These are phyloP conservation scores for Acanthosepion pharaonis DNA, from an alignment of 2,888 invertebrate species.

Conservation along the genomic window DNA sequence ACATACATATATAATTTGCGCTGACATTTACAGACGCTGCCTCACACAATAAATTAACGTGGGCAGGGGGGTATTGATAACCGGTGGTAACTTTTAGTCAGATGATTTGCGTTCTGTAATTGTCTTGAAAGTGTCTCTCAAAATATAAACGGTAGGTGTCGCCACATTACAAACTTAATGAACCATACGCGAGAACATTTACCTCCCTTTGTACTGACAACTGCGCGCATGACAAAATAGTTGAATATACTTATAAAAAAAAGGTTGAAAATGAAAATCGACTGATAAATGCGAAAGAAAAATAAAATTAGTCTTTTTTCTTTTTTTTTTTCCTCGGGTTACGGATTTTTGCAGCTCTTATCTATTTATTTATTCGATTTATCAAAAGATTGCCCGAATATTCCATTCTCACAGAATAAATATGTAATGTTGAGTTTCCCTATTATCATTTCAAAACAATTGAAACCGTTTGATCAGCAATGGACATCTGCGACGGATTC, in stretches of 20 bases:
- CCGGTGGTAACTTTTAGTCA: background rate
- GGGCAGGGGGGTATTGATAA: background rate
- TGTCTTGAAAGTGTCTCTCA: background rate
- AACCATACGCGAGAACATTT: background rate
- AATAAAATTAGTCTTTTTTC: background rate
- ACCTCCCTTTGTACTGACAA: background rate
- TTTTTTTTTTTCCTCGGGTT: background rate
- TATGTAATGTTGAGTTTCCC: background rate
- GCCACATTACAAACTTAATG: constrained; percentile 33
- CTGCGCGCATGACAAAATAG: background rate
- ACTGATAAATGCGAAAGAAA: background rate
- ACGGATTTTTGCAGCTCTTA: background rate
- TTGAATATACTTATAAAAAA: background rate
- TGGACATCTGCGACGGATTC: background rate
- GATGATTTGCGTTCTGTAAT: background rate
- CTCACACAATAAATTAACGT: background rate
- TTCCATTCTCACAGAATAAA: background rate
- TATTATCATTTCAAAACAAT: background rate
- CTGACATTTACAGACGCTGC: background rate
- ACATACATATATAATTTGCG: background rate
- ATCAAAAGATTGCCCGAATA: background rate
- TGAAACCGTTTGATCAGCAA: background rate
- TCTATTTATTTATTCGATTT: background rate
- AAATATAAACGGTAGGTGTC: background rate
- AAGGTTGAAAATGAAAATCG: background rate